Evolutionary conservation across 2,113 vertebrate genomes (phyloP).

Genomic region (Polypterus senegalus): DNA sequence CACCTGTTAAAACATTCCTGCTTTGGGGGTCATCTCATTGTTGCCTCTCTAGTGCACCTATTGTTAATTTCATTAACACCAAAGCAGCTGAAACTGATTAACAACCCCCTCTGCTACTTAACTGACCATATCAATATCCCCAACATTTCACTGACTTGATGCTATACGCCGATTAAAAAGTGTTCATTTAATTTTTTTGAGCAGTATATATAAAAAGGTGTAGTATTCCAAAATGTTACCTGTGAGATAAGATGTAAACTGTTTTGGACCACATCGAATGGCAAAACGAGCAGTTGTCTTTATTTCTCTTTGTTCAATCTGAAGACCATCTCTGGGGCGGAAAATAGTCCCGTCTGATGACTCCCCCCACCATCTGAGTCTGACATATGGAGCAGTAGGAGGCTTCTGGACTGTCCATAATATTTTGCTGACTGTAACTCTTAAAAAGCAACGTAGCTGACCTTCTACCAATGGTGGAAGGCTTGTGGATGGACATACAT

Average conservation of each 20-base stretch:
- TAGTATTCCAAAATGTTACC: slow-evolving; percentile 40
- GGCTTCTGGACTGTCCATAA: slow-evolving; percentile 64
- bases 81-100: no score
- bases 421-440: slow-evolving; percentile 57
- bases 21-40: no score
- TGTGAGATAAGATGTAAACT: slow-evolving; percentile 77
- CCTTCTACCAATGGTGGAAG: slow-evolving; percentile 84
- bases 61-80: no score
- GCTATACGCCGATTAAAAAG: no score
- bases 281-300: slow-evolving; percentile 66
- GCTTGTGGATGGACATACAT: slow-evolving; percentile 61
- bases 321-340: slow-evolving; percentile 50
- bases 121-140: no score
- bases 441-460: slow-evolving; percentile 72
- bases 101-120: no score
- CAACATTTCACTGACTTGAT: no score
- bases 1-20: no score
- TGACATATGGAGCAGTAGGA: slow-evolving; percentile 41
- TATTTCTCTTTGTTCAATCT: slow-evolving; percentile 47
- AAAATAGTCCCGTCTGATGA: slow-evolving; percentile 68
- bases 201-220: no score
- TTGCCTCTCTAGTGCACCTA: no score
- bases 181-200: no score
- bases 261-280: slow-evolving; percentile 76
- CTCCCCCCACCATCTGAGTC: slow-evolving; percentile 90